Percentiles rank a stretch among this genome's conserved stretches.
Conservation (phyloP, 30 jellyfish, hydroid and myxozoan genomes). For the Mastigias papua region DNA sequence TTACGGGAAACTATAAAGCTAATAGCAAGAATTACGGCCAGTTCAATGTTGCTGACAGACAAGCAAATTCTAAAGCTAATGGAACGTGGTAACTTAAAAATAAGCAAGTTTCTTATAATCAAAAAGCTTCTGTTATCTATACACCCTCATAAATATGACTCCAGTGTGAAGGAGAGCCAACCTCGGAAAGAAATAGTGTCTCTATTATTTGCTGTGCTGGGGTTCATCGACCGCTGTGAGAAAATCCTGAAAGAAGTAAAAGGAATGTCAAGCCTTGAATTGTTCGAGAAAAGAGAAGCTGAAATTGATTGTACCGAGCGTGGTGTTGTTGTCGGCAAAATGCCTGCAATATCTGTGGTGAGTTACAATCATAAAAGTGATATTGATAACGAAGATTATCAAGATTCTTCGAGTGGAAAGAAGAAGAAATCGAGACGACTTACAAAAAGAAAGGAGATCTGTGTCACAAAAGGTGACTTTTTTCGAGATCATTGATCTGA, state of each 20-base stretch:
- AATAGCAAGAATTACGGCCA: conserved; percentile 27
- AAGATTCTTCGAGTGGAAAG: background rate
- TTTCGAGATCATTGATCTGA: too few species aligned
- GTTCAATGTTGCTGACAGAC: conserved; percentile 7
- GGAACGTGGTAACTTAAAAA: conserved; percentile 16
- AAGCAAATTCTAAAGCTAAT: conserved; percentile 30
- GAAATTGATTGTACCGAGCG: conserved; percentile 39
- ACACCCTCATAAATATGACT: background rate
- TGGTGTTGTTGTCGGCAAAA: conserved; percentile 53
- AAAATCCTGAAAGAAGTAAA: conserved; percentile 21
- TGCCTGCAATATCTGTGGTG: conserved; percentile 46
- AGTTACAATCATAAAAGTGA: conserved; percentile 8
- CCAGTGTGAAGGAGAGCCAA: background rate
- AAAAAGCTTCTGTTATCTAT: conserved; percentile 16
- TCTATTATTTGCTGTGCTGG: conserved; percentile 15
- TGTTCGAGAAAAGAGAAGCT: background rate
- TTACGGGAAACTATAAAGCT: conserved; percentile 19
- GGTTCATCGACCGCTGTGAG: conserved; percentile 59
- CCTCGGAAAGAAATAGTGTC: conserved; percentile 8
- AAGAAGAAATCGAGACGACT: background rate
- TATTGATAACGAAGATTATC: background rate
- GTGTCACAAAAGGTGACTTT: conserved; percentile 18
- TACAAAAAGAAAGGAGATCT: conserved; percentile 3
- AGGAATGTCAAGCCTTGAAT: background rate
- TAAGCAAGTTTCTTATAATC: conserved; percentile 23